Evolutionary conservation across 2,797 vertebrate species (phyloP), one percentile per base, ranked within the genome.

Genomic region (Brachyrhaphis roseni): DNA sequence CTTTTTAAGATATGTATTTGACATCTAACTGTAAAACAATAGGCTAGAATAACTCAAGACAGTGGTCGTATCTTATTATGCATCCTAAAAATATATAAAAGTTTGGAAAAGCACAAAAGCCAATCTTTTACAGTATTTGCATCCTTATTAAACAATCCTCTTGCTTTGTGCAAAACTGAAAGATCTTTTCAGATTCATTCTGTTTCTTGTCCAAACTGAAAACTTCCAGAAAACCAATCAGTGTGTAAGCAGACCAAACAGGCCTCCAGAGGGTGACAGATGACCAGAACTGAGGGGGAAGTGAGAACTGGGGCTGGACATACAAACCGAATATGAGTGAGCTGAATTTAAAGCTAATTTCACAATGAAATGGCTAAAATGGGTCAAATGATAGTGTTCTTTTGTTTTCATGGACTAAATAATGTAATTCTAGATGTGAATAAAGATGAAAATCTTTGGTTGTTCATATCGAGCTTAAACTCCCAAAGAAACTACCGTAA

Each of bases 241-340:
- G 16, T 36, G 41, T 39, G 62, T 80, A 82, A 85, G 36, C 1
- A 79, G 62, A 77, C 66, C 15, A 72, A 57, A 76, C 7, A 66
- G 74, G 26, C 90, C 93, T 90, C 78, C 77, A 86, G 90, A 77
- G 84, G 91, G 89, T 45, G 89, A 85, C 83, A 92, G 72, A 78
- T 85, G 83, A 86, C 3, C 71, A 72, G 78, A 79, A 75, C 18
- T 45, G 15, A 53, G 66, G n/a, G 34, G 46, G 31, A 68, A 46
- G 73, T n/a, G 11, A 64, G 62, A 36, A 36, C 34, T 18, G 2
- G 55, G 55, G 74, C 2, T 59, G 45, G 59, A 51, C 5, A n/a
- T 59, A 74, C 43, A 64, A 7, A 72, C 16, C 4, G 5, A 31
- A 28, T 57, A 15, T 7, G 26, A 28, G 55, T 28, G 28, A 62